Conservation (phyloP, 1,140 invertebrate genomes). For the Calephelis virginiensis region DNA sequence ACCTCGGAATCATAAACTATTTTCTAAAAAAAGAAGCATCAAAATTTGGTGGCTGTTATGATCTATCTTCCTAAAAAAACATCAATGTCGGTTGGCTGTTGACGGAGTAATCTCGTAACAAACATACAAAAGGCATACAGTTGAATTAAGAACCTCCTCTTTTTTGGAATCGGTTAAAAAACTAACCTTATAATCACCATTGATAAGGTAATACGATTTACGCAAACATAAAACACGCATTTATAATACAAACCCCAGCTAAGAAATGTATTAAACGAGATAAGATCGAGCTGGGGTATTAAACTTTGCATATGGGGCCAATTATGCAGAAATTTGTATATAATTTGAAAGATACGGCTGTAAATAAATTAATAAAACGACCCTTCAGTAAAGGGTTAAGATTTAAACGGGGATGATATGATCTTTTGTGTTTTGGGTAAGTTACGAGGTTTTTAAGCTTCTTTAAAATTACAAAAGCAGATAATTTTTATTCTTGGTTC, state of each 20-base stretch:
- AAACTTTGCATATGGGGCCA: conserved; percentile 68
- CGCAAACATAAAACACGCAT: background rate
- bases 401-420: conserved; percentile 46
- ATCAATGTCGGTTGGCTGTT: too few relatives aligned
- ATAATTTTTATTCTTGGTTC: background rate
- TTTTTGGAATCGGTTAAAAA: too few relatives aligned
- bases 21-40: too few relatives aligned
- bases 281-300: conserved; percentile 53
- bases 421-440: conserved; percentile 33
- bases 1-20: too few relatives aligned
- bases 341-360: conserved; percentile 55
- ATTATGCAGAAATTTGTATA: conserved; percentile 61
- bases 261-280: conserved; percentile 58
- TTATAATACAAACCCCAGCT: conserved; percentile 1
- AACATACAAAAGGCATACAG: too few relatives aligned
- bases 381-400: conserved; percentile 60
- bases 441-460: background rate
- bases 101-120: too few relatives aligned
- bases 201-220: too few relatives aligned
- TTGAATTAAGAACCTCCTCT: too few relatives aligned
- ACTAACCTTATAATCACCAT: too few relatives aligned
- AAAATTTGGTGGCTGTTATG: too few relatives aligned
- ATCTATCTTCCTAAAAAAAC: too few relatives aligned
- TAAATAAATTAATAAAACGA: conserved; percentile 75
- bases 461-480: too few relatives aligned